Conservation (phyloP, 37 sponge, comb jelly and placozoan species). For the Spongilla lacustris region DNA sequence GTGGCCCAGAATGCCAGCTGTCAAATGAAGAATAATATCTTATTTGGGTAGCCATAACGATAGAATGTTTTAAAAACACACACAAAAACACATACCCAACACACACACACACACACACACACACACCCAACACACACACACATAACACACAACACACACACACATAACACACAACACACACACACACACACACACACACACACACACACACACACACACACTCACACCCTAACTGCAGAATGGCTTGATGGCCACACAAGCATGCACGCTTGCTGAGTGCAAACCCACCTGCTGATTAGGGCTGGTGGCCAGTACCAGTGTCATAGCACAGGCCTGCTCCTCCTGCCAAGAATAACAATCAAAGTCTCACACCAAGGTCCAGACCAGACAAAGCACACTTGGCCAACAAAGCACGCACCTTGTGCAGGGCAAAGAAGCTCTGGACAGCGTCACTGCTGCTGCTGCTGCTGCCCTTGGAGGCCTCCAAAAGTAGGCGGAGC, state of each 20-base stretch:
- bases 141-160: background rate
- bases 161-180: background rate
- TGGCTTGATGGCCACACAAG: background rate
- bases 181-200: background rate
- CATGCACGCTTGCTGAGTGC: background rate
- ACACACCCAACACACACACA: no score
- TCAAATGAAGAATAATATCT: background rate
- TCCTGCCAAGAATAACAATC: slow-evolving; percentile 17
- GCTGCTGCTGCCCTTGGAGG: slow-evolving; percentile 28
- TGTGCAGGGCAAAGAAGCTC: slow-evolving; percentile 84
- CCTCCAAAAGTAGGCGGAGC: slow-evolving; percentile 73
- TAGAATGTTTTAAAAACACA: background rate
- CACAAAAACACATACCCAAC: no score
- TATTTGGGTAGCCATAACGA: no score
- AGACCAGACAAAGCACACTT: background rate
- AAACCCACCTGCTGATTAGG: slow-evolving; percentile 63
- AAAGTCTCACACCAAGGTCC: background rate
- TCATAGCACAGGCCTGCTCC: slow-evolving; percentile 90
- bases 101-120: no score
- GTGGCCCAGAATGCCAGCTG: slow-evolving; percentile 74
- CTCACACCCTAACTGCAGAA: no score
- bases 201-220: no score
- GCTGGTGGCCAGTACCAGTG: slow-evolving; percentile 82
- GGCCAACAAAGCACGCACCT: slow-evolving; percentile 23
- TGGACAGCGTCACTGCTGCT: slow-evolving; percentile 72